Base-by-base conservation (phyloP, 2,113 vertebrate genomes). In the Myodes glareolus region DNA sequence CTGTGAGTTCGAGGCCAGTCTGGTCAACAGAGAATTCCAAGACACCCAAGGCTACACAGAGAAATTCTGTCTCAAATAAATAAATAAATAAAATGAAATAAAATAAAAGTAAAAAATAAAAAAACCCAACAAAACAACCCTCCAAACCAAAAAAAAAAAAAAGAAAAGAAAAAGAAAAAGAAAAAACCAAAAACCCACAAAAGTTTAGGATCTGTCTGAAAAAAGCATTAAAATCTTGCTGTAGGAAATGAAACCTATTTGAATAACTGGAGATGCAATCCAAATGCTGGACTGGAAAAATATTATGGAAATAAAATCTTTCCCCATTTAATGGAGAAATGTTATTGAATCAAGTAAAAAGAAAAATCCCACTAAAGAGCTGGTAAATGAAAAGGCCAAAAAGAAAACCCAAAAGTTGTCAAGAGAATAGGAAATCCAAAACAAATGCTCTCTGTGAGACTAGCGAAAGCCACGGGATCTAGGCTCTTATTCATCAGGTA, bases 241-340 rank as follows among this genome's bases (percentile, higher is more conserved):
- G 70, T 91, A 91, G 90, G 63, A 95, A 97, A 92, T 91, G 90
- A 92, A 89, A 19, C 29, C 45, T 58, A 42, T 72, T n/a, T 80
- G n/a, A 93, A 88, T 92, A 89, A 91, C 72, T 75, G 45, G 65
- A 86, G n/a, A 92, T 4, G 36, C 14, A 78, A 68, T 80, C 7
- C 73, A 86, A 84, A 94, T 78, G 31, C 58, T 78, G 12, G 61
- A 77, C 55, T 92, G 93, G 82, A 95, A 97, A 97, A 97, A 89
- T 82, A 70, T 82, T 58, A 91, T 61, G 25, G 77, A 93, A 97
- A 97, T 91, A 91, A 94, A 97, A 92, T 42, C 25, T 70, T 82
- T 81, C 50, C 58, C 73, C 95, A 91, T 80, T 92, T 88, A 97
- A 95, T 61, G 80, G 72, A 84, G 94, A 97, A 86, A 77, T 72